Evolutionary conservation across 2,113 vertebrate species (phyloP).

Genomic region (Miniopterus natalensis): DNA sequence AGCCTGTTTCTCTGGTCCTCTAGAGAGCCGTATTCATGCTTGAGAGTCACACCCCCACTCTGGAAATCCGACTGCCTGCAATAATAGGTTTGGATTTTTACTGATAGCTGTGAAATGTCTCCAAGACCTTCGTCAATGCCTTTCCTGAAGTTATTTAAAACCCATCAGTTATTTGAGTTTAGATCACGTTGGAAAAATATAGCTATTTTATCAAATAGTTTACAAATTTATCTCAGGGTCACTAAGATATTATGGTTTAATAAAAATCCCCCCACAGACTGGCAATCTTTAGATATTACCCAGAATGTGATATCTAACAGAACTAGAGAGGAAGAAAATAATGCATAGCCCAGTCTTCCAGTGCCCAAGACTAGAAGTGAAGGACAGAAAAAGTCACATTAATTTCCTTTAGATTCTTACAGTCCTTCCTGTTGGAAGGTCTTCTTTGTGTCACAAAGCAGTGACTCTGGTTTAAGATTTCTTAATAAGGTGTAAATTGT

Average conservation of each 20-base stretch:
- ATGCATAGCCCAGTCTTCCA: not conserved
- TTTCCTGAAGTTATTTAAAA: slow-evolving; percentile 25
- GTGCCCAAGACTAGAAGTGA: not conserved
- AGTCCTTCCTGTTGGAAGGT: not conserved
- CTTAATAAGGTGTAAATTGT: not conserved
- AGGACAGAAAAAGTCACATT: not conserved
- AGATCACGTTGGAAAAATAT: not conserved
- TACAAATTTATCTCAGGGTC: not conserved
- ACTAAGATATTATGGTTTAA: not conserved
- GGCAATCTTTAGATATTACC: not conserved
- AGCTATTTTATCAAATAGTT: not conserved
- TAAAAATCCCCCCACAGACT: not conserved
- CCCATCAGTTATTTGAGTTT: not conserved
- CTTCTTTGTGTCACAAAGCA: not conserved
- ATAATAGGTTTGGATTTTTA: not conserved
- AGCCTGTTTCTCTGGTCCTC: not conserved
- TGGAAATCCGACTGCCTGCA: not conserved
- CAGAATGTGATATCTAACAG: not conserved
- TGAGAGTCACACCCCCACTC: not conserved
- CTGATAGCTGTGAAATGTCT: not conserved
- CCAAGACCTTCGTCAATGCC: not conserved
- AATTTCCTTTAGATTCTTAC: not conserved
- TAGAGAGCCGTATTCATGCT: not conserved
- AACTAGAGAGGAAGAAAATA: not conserved
- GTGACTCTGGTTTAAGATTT: not conserved